Conservation (phyloP, 2,113 vertebrate species). For the Isichthys henryi region DNA sequence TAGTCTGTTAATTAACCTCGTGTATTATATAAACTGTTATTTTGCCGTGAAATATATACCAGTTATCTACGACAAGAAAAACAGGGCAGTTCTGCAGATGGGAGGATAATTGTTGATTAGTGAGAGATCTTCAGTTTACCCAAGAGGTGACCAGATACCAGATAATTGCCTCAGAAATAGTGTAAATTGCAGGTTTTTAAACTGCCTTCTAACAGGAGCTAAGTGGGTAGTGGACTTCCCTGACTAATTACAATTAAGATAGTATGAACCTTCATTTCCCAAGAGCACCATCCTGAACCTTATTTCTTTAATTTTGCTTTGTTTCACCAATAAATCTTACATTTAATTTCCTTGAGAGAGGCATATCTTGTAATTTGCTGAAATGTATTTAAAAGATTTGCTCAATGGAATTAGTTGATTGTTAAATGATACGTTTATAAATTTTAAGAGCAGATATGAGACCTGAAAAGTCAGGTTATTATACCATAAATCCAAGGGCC, state of each 20-base stretch:
- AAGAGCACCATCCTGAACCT: not conserved
- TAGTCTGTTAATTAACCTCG: not conserved
- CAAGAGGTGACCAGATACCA: not conserved
- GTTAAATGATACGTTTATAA: not conserved
- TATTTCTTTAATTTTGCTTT: not conserved
- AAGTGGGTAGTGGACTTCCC: not conserved
- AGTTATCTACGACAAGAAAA: not conserved
- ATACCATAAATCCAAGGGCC: not conserved
- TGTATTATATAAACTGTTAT: not conserved
- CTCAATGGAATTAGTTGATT: not conserved
- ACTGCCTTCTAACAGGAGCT: too few species aligned
- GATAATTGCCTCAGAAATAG: not conserved
- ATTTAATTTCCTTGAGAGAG: not conserved
- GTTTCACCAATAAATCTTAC: not conserved
- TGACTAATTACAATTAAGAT: not conserved
- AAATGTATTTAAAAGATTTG: not conserved
- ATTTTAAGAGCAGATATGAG: not conserved
- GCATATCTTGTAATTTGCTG: not conserved
- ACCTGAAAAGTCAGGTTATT: not conserved
- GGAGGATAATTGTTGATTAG: not conserved
- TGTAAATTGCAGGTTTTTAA: not conserved
- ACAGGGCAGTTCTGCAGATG: not conserved
- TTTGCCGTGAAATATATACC: not conserved
- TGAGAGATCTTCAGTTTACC: not conserved
- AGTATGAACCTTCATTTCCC: not conserved